Evolutionary conservation across 2,113 vertebrate species (phyloP).

Genomic region (Pandion haliaetus): DNA sequence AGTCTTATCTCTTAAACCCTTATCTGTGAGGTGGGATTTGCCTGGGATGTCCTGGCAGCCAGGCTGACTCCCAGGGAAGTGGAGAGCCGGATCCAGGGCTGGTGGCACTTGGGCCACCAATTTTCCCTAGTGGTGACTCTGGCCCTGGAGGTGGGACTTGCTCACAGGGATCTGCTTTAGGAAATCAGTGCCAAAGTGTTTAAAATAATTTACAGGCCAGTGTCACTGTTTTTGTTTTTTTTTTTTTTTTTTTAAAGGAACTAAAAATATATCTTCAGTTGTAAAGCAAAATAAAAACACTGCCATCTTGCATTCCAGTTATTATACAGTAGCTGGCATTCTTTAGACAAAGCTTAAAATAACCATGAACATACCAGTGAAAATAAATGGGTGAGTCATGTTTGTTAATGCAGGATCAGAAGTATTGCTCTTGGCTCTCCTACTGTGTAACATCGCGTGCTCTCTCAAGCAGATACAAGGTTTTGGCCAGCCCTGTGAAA

Average conservation of each 20-base stretch:
- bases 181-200: background rate
- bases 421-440: slow-evolving; percentile 34
- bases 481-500: background rate
- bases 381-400: slow-evolving; percentile 63
- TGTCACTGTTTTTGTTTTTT: background rate
- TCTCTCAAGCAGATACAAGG: background rate
- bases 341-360: slow-evolving; percentile 67
- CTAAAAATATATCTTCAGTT: slow-evolving; percentile 37
- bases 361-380: slow-evolving; percentile 55
- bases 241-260: background rate
- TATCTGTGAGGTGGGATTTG: background rate
- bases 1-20: background rate
- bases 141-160: background rate
- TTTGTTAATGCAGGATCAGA: slow-evolving; percentile 3
- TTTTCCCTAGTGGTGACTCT: background rate
- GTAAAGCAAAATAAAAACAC: slow-evolving; percentile 54
- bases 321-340: slow-evolving; percentile 53
- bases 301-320: slow-evolving; percentile 47
- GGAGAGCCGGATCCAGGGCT: fast-evolving
- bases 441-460: background rate
- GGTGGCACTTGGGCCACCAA: background rate
- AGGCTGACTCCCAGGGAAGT: background rate
- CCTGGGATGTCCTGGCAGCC: background rate
- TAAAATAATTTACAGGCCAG: background rate
- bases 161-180: background rate